Evolutionary conservation across 2,113 vertebrate species (phyloP).

Genomic region (Hymenochirus boettgeri): DNA sequence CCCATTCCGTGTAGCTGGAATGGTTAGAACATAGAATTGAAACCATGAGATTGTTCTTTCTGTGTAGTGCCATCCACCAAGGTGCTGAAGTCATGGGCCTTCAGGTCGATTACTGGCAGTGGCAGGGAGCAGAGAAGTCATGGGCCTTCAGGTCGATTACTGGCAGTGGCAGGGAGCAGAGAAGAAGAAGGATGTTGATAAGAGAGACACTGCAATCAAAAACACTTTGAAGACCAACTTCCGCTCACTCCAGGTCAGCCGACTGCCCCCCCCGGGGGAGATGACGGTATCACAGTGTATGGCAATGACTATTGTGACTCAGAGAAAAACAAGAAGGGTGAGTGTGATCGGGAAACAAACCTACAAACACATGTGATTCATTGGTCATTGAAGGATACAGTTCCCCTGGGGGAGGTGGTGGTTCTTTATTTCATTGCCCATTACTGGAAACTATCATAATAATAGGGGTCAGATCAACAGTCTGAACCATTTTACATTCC

Average conservation of each 20-base stretch:
- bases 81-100: constrained; percentile 81
- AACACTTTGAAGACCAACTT: constrained; percentile 92
- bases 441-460: too few species aligned
- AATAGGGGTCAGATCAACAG: too few species aligned
- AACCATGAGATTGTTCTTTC: too few species aligned
- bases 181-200: constrained; percentile 73
- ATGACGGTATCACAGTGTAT: constrained; percentile 77
- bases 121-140: constrained; percentile 76
- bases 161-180: constrained; percentile 79
- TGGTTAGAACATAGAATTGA: not conserved
- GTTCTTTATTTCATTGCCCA: too few species aligned
- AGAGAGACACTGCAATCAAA: constrained; percentile 71
- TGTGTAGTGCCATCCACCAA: too few species aligned
- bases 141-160: constrained; percentile 92
- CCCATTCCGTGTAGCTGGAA: not conserved
- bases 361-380: too few species aligned
- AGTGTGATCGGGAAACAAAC: too few species aligned
- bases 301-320: constrained; percentile 91
- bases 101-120: constrained; percentile 91
- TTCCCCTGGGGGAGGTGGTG: too few species aligned
- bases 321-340: constrained; percentile 88
- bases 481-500: too few species aligned
- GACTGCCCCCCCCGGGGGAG: constrained; percentile 76
- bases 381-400: too few species aligned
- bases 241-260: constrained; percentile 86